Conservation (phyloP, 2,888 invertebrate species). For the Rhagium mordax region DNA sequence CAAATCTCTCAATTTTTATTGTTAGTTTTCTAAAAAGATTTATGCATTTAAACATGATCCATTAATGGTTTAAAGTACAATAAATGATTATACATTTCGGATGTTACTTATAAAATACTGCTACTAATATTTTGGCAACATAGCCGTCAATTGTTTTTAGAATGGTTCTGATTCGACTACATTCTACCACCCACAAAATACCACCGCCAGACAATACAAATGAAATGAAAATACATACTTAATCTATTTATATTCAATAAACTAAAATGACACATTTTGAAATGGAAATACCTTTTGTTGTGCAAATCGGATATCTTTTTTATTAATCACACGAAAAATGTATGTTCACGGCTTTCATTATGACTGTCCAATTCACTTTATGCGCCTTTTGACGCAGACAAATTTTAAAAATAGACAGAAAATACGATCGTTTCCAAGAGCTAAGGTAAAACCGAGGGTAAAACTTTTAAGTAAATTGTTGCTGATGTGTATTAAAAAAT, state of each 20-base stretch:
- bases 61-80: not conserved
- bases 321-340: not conserved
- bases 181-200: not conserved
- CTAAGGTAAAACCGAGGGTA: too few relatives aligned
- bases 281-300: not conserved
- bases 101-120: not conserved
- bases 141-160: slow-evolving; percentile 14
- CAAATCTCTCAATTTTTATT: too few relatives aligned
- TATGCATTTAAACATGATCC: not conserved
- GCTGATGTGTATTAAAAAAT: too few relatives aligned
- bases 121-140: slow-evolving; percentile 12
- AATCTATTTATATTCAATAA: not conserved
- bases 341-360: not conserved
- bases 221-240: not conserved
- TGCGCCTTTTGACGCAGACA: not conserved
- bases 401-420: not conserved
- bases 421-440: not conserved
- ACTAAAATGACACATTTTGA: not conserved
- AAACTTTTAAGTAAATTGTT: too few relatives aligned
- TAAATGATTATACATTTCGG: not conserved
- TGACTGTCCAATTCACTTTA: not conserved
- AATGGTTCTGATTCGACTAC: not conserved
- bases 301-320: not conserved
- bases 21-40: not conserved
- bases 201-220: not conserved